Evolutionary conservation across 2,797 vertebrate genomes (phyloP).

Genomic region (Harpagifer antarcticus): DNA sequence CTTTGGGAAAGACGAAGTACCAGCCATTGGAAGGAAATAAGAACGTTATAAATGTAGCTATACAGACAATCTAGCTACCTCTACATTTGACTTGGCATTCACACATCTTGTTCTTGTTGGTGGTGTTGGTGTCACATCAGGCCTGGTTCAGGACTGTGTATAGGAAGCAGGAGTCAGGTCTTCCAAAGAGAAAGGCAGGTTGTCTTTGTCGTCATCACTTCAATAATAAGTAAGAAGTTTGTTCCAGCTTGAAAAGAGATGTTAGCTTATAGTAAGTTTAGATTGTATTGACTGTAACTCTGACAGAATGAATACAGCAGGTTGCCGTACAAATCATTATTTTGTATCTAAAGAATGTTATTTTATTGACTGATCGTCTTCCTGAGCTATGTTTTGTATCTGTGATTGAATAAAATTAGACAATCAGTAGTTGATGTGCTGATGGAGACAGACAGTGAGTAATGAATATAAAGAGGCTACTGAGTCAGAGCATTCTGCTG

Average conservation of each 20-base stretch:
- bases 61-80: conserved; percentile 27
- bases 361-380: too few species aligned
- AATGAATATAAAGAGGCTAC: conserved; percentile 22
- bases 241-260: background rate
- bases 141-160: conserved; percentile 59
- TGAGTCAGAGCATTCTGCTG: conserved; percentile 64
- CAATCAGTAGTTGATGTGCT: background rate
- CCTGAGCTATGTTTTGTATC: too few species aligned
- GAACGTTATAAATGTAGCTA: too few species aligned
- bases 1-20: conserved; percentile 69
- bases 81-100: conserved; percentile 60
- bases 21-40: conserved; percentile 25
- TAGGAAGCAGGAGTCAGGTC: conserved; percentile 61
- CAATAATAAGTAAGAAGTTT: conserved; percentile 8
- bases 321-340: background rate
- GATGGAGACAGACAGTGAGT: background rate
- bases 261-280: background rate
- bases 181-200: background rate
- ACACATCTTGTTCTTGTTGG: conserved; percentile 54
- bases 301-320: background rate
- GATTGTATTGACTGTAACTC: background rate
- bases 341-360: background rate
- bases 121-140: conserved; percentile 66
- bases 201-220: background rate
- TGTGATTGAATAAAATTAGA: too few species aligned